phyloP scores from a whole-genome alignment of 2,888 invertebrate genomes.

The Sthenelais limicola region DNA sequence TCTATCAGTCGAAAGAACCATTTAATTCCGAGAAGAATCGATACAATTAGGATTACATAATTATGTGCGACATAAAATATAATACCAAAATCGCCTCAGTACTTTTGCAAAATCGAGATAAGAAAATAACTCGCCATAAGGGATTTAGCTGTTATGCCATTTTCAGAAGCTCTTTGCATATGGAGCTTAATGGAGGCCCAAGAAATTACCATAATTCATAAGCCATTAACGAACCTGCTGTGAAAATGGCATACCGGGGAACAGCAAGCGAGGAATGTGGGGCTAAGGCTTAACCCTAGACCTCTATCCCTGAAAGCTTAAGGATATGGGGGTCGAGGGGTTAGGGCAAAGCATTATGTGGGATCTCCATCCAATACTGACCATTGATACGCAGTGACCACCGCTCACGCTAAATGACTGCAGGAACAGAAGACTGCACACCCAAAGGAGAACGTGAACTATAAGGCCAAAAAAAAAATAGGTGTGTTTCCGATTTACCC shows the following conservation, averaged over 20 bases:
- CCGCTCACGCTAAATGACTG: not conserved
- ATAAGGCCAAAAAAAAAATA: not conserved
- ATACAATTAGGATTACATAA: no score
- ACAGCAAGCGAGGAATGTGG: not conserved
- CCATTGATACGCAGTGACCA: slow-evolving; percentile 1
- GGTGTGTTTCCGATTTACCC: no score
- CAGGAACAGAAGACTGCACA: not conserved
- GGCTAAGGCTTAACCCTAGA: not conserved
- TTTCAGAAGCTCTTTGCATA: no score
- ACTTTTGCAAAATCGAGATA: no score
- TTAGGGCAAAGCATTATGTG: slow-evolving; percentile 17
- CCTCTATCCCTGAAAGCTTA: not conserved
- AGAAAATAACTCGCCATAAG: no score
- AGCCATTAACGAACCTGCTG: not conserved
- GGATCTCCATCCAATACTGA: slow-evolving; percentile 18
- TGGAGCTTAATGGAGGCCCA: no score
- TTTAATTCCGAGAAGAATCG: no score
- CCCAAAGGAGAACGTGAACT: not conserved
- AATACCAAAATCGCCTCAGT: no score
- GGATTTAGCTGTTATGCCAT: no score
- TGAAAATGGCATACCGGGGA: not conserved
- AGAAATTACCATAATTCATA: slow-evolving; percentile 32
- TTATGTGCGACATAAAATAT: no score
- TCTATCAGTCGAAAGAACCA: no score
- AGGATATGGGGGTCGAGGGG: not conserved